These are phyloP conservation scores for Triplophysa yarkandensis DNA, from an alignment of 2,797 vertebrate genomes.

Conservation along the genomic window DNA sequence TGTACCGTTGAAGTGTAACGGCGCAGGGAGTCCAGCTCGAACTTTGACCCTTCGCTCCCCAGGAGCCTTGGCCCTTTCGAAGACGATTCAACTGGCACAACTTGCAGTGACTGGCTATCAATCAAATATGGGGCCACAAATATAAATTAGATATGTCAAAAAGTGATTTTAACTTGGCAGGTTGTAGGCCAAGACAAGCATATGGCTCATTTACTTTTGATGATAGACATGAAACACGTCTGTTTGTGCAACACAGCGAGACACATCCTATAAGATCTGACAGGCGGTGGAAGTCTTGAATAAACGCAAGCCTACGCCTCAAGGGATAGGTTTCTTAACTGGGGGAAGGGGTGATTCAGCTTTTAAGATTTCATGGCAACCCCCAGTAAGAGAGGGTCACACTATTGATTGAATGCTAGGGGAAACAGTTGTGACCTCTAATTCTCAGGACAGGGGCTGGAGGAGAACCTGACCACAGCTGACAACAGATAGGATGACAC, in stretches of 20 bases:
- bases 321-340: slow-evolving; percentile 35
- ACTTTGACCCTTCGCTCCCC: slow-evolving; percentile 50
- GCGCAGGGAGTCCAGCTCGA: slow-evolving; percentile 42
- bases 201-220: slow-evolving; percentile 35
- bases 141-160: slow-evolving; percentile 19
- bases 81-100: slow-evolving; percentile 42
- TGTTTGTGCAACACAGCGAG: slow-evolving; percentile 43
- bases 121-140: slow-evolving; percentile 47
- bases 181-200: slow-evolving; percentile 36
- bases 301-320: slow-evolving; percentile 3
- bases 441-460: slow-evolving; percentile 10
- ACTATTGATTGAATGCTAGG: slow-evolving; percentile 23
- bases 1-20: slow-evolving; percentile 53
- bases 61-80: slow-evolving; percentile 48
- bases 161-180: slow-evolving; percentile 46
- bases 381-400: slow-evolving; percentile 18
- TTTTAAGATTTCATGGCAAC: slow-evolving; percentile 33
- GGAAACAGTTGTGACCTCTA: slow-evolving; percentile 32
- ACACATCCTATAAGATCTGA: slow-evolving; percentile 24
- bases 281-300: slow-evolving; percentile 26
- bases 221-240: slow-evolving; percentile 34
- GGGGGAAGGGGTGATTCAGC: slow-evolving; percentile 41
- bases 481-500: slow-evolving; percentile 16
- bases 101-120: slow-evolving; percentile 53
- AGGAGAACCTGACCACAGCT: neutral